Evolutionary conservation across 30 jellyfish, hydroid and myxozoan genomes (phyloP).

Genomic region (Turritopsis rubra): DNA sequence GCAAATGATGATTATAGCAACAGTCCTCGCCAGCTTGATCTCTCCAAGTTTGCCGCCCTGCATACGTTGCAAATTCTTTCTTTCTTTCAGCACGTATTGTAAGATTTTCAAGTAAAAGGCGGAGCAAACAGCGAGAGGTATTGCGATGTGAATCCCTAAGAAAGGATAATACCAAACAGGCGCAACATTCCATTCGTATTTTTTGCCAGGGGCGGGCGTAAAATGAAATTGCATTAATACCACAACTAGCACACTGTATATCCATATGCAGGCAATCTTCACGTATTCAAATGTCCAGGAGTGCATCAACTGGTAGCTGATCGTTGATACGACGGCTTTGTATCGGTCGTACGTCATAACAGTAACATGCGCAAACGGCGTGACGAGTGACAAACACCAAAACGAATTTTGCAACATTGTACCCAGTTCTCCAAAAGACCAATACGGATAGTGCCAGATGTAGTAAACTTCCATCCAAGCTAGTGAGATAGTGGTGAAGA

Average conservation of each 20-base stretch:
- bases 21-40: constrained; percentile 47
- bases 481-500: constrained; percentile 27
- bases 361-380: constrained; percentile 52
- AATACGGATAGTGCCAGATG: constrained; percentile 38
- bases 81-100: not conserved
- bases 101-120: constrained; percentile 30
- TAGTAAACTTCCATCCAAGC: constrained; percentile 45
- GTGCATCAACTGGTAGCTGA: constrained; percentile 2
- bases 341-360: constrained; percentile 61
- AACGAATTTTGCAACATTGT: constrained; percentile 39
- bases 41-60: constrained; percentile 21
- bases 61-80: not conserved
- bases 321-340: constrained; percentile 9
- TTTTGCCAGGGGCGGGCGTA: constrained; percentile 9
- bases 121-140: constrained; percentile 35
- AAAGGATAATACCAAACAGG: constrained; percentile 47
- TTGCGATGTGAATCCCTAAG: constrained; percentile 41
- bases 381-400: constrained; percentile 55
- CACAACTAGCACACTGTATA: constrained; percentile 35
- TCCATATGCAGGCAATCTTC: constrained; percentile 31
- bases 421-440: constrained; percentile 49
- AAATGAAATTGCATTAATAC: constrained; percentile 43
- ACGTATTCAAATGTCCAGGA: not conserved
- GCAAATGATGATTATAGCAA: constrained; percentile 51
- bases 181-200: constrained; percentile 49